Evolutionary conservation across 2,888 invertebrate genomes (phyloP).

Genomic region (Cephus spinipes): DNA sequence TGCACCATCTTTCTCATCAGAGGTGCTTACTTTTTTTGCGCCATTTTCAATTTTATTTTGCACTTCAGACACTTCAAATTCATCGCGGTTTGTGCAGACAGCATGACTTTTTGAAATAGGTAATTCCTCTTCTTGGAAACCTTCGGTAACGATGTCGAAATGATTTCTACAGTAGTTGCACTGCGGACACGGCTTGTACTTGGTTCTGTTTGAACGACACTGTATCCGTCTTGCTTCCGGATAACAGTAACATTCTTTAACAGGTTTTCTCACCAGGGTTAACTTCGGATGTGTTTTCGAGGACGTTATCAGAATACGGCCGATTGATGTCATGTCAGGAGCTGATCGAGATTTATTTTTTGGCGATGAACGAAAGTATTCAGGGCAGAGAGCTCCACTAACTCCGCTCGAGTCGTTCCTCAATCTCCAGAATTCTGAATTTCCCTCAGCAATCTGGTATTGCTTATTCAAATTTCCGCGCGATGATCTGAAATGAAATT

Average conservation of each 20-base stretch:
- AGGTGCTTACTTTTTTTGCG: neutral
- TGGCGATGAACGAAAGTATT: slow-evolving; percentile 15
- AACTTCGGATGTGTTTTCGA: slow-evolving; percentile 9
- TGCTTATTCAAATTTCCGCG: neutral
- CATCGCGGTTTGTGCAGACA: neutral
- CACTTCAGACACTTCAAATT: neutral
- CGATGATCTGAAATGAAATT: neutral
- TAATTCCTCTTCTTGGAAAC: neutral
- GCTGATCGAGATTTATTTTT: slow-evolving; percentile 14
- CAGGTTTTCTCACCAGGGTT: neutral
- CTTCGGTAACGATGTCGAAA: neutral
- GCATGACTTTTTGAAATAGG: neutral
- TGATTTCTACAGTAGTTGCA: neutral
- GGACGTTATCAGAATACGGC: slow-evolving; percentile 6
- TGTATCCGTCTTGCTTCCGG: slow-evolving; percentile 12
- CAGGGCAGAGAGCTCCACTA: slow-evolving; percentile 17
- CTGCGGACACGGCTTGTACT: neutral
- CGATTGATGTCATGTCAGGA: slow-evolving; percentile 15
- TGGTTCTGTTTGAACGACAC: slow-evolving; percentile 11
- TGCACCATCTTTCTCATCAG: neutral
- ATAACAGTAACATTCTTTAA: slow-evolving; percentile 20
- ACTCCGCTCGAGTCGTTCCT: slow-evolving; percentile 23
- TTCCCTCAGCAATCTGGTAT: neutral
- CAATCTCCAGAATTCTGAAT: slow-evolving; percentile 19
- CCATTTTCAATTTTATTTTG: neutral